Base-by-base conservation (phyloP, 2,797 vertebrate species). In the Sebastes miniatus region DNA sequence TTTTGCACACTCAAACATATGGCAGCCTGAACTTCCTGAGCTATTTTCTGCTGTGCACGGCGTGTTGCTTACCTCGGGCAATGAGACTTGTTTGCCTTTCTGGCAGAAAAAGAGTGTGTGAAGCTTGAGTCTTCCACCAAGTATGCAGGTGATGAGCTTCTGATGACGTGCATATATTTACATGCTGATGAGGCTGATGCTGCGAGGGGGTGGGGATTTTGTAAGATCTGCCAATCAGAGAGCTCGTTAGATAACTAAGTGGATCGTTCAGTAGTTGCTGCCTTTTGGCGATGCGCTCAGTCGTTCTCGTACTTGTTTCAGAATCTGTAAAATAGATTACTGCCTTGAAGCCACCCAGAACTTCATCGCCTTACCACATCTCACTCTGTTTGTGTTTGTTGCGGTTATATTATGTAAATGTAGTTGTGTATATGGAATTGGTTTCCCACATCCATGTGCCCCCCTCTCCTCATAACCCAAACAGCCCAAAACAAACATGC, bases 101-200 rank as follows among this genome's bases (percentile, higher is more conserved):
- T 74, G 75, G 79, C 79, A 77, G 62, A 74, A 86, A 76, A 76
- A 62, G 31, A 73, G 47, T 20, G 18, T 80, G 64, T 75, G 73
- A 83, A 69, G 81, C 76, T 62, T 54, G 47, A 20, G 2, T 82
- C 61, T 63, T 83, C 71, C 67, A 57, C 64, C 18, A 52, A 20
- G 47, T 27, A n/a, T 65, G 72, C 74, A 87, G 80, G 79, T 83
- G 90, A 90, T 86, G 82, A 90, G 65, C 86, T 91, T 90, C 85
- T 84, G 76, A 90, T 81, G 79, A 87, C 32, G 34, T 76, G 69
- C 80, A 91, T 90, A 73, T 22, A 90, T 92, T 91, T 94, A 81
- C 92, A 93, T 93, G 74, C 63, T 77, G 80, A 90, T 89, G 82
- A 89, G 77, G 56, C 16, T 70, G 83, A 87, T 76, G 63, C 58